phyloP scores from a whole-genome alignment of 2,888 invertebrate species.

The Nesidiocoris tenuis region DNA sequence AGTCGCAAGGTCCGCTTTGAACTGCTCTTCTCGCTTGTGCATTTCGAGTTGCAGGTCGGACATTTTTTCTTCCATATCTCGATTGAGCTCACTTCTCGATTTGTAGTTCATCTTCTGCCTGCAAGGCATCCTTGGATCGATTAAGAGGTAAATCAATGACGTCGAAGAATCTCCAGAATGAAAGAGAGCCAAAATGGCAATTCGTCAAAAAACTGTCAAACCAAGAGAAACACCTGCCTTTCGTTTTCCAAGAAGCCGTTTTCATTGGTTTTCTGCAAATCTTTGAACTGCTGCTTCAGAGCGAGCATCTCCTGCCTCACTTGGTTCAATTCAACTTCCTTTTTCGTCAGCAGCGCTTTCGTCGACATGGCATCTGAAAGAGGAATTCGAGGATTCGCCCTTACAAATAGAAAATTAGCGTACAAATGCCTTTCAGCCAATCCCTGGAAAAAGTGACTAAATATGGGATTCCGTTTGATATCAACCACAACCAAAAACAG shows the following conservation, averaged over 20 bases:
- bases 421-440: no score
- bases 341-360: constrained; percentile 39
- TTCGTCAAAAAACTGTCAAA: not conserved
- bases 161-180: no score
- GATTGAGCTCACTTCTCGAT: constrained; percentile 14
- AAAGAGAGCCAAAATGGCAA: no score
- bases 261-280: constrained; percentile 34
- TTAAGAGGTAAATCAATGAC: no score
- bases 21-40: constrained; percentile 44
- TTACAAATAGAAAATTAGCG: no score
- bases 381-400: no score
- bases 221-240: constrained; percentile 26
- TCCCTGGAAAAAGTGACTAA: no score
- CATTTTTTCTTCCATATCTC: constrained; percentile 37
- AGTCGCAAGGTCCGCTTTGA: constrained; percentile 39
- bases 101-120: constrained; percentile 28
- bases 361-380: constrained; percentile 34
- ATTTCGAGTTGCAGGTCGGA: constrained; percentile 43
- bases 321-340: constrained; percentile 38
- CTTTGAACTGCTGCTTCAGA: constrained; percentile 34
- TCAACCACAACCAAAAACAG: no score
- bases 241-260: constrained; percentile 43
- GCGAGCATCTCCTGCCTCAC: constrained; percentile 43
- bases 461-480: no score
- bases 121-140: not conserved